Evolutionary conservation across 2,113 vertebrate genomes (phyloP), one percentile per base, ranked within the genome.

Genomic region (Megalops atlanticus): DNA sequence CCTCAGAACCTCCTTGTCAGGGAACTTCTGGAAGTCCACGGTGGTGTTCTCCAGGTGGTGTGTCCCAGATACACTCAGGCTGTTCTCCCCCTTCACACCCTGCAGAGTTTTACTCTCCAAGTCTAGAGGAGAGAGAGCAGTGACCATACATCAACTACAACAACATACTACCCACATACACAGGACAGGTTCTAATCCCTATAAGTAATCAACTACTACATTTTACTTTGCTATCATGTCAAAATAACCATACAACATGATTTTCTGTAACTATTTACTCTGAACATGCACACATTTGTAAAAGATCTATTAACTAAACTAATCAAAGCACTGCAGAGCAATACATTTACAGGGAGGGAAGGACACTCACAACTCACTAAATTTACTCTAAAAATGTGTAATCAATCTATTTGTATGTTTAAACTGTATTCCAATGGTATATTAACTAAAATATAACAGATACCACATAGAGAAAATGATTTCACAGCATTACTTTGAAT

Each of bases 31-130:
- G 91, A 95, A 98, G 87, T 97, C 97, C 38, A 98, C 81, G 73
- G 93, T 97, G 86, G 96, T 98, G 92, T 99, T 98, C 77, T 97
- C 97, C 86, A 98, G 83, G 36, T 94, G 90, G 86, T 96, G 95
- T 49, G 93, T 95, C 2, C 96, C 96, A 7, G 95, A 88, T 33
- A 84, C 88, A 77, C 94, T 95, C 77, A 98, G 92, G 40, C 84
- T 90, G 74, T 95, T 94, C 85, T 98, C 96, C 81, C 86, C 93
- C 91, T 94, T 97, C n/a, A 91, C 71, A 4, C 97, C 98, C 80
- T 96, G 94, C 14, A 99, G 94, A 6, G 96, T 97, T 91, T 96
- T 98, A 79, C 95, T 97, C 94, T 98, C 97, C 90, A 99, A 91
- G 88, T 95, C 98, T 99, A 82, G 83, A 72, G 85, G 86, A 85